Conservation (phyloP, 2,797 vertebrate species). For the Cyprinella venusta region DNA sequence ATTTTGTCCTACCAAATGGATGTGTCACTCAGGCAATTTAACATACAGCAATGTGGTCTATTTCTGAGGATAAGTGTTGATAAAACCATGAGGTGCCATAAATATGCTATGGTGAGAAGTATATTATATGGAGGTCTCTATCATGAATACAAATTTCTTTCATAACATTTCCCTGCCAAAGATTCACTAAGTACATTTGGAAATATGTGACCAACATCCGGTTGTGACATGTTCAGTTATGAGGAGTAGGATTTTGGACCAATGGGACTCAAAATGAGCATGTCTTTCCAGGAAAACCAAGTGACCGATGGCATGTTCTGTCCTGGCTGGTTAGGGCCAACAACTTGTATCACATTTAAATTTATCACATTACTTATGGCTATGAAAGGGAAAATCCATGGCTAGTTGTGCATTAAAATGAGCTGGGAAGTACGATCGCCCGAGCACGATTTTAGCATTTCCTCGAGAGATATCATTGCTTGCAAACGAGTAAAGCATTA, state of each 20-base stretch:
- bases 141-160: constrained; percentile 55
- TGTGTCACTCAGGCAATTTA: constrained; percentile 65
- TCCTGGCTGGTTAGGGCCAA: not conserved
- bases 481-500: too few relatives aligned
- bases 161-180: constrained; percentile 51
- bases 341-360: not conserved
- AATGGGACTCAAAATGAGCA: not conserved
- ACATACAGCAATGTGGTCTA: constrained; percentile 53
- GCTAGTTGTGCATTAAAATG: too few relatives aligned
- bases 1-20: constrained; percentile 57
- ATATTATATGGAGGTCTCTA: constrained; percentile 28
- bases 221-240: constrained; percentile 31
- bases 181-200: constrained; percentile 59
- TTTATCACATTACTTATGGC: not conserved
- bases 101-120: constrained; percentile 40
- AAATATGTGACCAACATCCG: constrained; percentile 52
- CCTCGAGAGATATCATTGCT: too few relatives aligned
- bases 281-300: not conserved
- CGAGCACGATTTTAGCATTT: too few relatives aligned
- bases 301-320: not conserved
- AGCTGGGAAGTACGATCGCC: too few relatives aligned
- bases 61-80: constrained; percentile 60
- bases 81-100: constrained; percentile 56
- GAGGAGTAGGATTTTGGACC: not conserved
- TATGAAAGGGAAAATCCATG: too few relatives aligned